phyloP scores from a whole-genome alignment of 2,113 vertebrate genomes.

The Bos indicus region DNA sequence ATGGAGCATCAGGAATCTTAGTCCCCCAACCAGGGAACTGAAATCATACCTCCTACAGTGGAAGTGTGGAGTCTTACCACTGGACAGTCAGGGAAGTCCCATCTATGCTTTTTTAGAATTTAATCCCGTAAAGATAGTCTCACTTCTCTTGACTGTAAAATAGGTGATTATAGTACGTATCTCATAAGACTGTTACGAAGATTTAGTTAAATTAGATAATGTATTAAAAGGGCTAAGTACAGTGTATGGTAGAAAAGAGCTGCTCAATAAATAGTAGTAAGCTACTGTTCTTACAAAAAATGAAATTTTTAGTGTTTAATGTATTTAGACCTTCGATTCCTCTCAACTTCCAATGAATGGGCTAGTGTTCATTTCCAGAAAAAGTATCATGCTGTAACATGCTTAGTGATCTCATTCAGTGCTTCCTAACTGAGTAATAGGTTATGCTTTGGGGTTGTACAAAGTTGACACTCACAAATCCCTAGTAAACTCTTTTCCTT shows the following conservation, averaged over 20 bases:
- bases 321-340: background rate
- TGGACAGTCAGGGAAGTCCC: background rate
- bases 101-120: background rate
- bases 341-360: background rate
- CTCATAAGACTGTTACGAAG: background rate
- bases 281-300: background rate
- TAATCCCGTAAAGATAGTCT: background rate
- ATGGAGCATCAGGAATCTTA: background rate
- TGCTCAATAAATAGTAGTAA: background rate
- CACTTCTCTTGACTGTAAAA: background rate
- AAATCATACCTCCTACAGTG: background rate
- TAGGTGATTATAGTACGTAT: background rate
- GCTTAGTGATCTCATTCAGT: background rate
- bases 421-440: slow-evolving; percentile 12
- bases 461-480: background rate
- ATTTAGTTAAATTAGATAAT: background rate
- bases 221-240: background rate
- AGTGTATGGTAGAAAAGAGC: background rate
- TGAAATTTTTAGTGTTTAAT: background rate
- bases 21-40: background rate
- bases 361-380: background rate
- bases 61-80: background rate
- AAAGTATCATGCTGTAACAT: background rate
- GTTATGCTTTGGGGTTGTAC: background rate
- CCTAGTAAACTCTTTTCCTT: background rate